Conservation (phyloP, 2,888 invertebrate species). For the Liopterus haemorrhoidalis region DNA sequence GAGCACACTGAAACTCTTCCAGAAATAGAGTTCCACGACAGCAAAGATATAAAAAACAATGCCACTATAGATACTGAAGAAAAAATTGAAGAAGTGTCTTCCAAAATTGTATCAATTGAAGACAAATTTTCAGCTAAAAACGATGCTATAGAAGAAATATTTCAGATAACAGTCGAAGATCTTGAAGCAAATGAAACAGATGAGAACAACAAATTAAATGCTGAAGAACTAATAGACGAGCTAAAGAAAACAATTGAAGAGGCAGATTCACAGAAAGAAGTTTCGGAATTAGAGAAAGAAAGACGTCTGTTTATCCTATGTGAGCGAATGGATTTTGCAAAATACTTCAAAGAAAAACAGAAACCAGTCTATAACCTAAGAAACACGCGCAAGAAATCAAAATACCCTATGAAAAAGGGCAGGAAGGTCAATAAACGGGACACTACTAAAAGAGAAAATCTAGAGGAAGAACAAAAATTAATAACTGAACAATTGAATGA, state of each 20-base stretch:
- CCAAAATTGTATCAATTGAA: not conserved
- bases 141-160: not conserved
- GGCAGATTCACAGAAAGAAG: too few relatives aligned
- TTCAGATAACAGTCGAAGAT: not conserved
- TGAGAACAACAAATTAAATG: not conserved
- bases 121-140: not conserved
- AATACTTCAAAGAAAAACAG: too few relatives aligned
- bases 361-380: too few relatives aligned
- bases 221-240: not conserved
- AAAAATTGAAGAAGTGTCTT: not conserved
- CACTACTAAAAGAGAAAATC: not conserved
- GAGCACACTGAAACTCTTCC: too few relatives aligned
- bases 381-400: too few relatives aligned
- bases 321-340: too few relatives aligned
- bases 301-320: too few relatives aligned
- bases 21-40: too few relatives aligned
- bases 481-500: too few relatives aligned
- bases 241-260: too few relatives aligned
- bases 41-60: not conserved
- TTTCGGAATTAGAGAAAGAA: too few relatives aligned
- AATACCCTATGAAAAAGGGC: too few relatives aligned
- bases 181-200: not conserved
- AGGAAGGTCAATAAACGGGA: not conserved
- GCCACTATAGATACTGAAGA: not conserved
- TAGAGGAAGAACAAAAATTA: not conserved